Percentiles rank a stretch among this genome's conserved stretches.
Evolutionary conservation across 2,113 vertebrate genomes (phyloP).

Genomic region (Toxostoma redivivum): DNA sequence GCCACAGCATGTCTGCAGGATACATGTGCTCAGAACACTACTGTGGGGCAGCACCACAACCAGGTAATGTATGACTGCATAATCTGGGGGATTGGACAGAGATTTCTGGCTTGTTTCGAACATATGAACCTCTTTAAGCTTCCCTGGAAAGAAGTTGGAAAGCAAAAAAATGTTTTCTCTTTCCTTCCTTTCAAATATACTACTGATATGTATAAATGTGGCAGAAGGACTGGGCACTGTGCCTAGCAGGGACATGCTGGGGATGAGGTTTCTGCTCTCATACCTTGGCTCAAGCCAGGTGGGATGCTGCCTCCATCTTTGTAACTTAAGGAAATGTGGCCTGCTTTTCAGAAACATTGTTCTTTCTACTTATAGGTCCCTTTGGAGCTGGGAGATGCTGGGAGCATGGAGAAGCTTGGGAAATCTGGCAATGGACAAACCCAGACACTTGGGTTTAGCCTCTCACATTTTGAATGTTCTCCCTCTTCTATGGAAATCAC

Average conservation of each 20-base stretch:
- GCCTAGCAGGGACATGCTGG: not conserved
- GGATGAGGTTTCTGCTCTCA: not conserved
- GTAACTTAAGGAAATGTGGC: not conserved
- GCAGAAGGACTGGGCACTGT: not conserved
- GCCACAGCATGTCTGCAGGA: not conserved
- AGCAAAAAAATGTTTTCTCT: not conserved
- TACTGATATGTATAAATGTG: not conserved
- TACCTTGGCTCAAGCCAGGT: not conserved
- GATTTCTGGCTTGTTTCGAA: not conserved
- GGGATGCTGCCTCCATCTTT: not conserved
- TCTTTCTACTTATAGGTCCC: not conserved
- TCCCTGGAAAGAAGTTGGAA: not conserved
- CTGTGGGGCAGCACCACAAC: not conserved
- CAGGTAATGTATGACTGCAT: fast-evolving
- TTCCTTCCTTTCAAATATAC: not conserved
- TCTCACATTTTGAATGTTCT: not conserved
- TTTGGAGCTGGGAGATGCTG: not conserved
- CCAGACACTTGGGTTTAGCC: not conserved
- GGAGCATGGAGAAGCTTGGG: not conserved
- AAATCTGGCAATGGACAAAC: not conserved
- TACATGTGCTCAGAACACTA: not conserved
- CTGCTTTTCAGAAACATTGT: not conserved
- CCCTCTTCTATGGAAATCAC: not conserved
- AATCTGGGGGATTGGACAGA: not conserved
- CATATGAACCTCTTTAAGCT: not conserved